phyloP scores from a whole-genome alignment of 2,888 invertebrate species.

The Argyra leucocephala region DNA sequence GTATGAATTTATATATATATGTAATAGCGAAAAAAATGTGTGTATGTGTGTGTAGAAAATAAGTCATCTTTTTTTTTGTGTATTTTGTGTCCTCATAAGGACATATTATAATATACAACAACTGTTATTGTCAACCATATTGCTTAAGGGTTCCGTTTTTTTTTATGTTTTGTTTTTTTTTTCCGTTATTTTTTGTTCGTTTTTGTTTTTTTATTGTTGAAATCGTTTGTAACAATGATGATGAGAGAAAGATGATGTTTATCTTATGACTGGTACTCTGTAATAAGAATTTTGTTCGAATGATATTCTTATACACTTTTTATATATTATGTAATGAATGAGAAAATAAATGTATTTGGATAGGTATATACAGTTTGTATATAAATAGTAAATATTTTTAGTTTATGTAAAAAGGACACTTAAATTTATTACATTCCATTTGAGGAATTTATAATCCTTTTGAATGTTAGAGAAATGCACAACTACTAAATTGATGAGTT shows the following conservation, averaged over 20 bases:
- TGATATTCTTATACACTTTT: no score
- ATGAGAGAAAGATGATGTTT: not conserved
- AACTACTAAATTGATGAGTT: no score
- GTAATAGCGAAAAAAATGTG: no score
- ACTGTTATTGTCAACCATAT: constrained; percentile 4
- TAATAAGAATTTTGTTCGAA: no score
- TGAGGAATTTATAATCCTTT: no score
- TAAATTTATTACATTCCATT: no score
- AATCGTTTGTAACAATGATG: not conserved
- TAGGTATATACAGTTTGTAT: no score
- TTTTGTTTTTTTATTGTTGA: not conserved
- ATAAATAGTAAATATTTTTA: no score
- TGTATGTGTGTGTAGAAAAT: not conserved
- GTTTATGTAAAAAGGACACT: no score
- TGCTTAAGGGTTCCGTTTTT: not conserved
- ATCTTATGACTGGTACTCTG: not conserved
- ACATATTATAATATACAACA: not conserved
- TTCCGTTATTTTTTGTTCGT: not conserved
- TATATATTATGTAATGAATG: no score
- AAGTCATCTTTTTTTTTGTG: not conserved
- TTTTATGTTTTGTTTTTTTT: not conserved
- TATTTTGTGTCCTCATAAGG: not conserved
- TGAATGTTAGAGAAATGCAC: no score
- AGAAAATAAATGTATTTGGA: no score
- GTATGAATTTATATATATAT: not conserved